Base-by-base conservation (phyloP, 2,888 invertebrate genomes). In the Agonopterix arenella region DNA sequence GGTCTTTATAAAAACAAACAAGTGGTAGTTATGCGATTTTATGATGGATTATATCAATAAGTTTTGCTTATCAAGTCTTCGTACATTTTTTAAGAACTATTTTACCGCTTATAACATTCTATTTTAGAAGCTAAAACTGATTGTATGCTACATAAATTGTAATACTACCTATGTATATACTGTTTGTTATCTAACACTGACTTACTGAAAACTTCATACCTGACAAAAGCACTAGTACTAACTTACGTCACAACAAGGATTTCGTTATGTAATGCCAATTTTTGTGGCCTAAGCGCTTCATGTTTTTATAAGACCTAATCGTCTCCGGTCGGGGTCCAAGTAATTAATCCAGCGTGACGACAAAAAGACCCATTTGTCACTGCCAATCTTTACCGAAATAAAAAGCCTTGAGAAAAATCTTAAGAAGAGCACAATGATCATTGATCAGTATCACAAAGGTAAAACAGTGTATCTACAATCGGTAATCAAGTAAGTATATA, bases 241-340 rank as follows among this genome's bases (percentile, higher is more conserved):
- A 28, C 73, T 84, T 84, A 84, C 84, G 83, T 83, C 83, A 84
- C 66, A 62, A 66, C 61, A 73, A 76, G 77, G 76, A 79, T 64
- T 59, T 61, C 47, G 69, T 84, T 84, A 83, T 77, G 76, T 81
- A 84, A 84, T 70, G 40, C 36, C 28, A 58, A 52, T 53, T 59
- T 57, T 60, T 55, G 52, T 46, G 4, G 10, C 48, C 45, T 42
- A 47, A 49, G 40, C 36, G 36, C 36, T 41, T n/a, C 37, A 48
- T 53, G 51, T 51, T 51, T 53, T 56, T 49, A 37, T 50, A 40
- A 18, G 40, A 45, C 10, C 16, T 45, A 38, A 50, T 45, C 48
- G 45, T 43, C 49, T 41, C n/a, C 44, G 11, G 18, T 48, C 36
- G 16, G 10, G 36, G 11, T 44, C 7, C 5, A 18, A 36, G 28